phyloP scores from a whole-genome alignment of 2,797 vertebrate genomes.

The Pseudotriccus pelzelni region DNA sequence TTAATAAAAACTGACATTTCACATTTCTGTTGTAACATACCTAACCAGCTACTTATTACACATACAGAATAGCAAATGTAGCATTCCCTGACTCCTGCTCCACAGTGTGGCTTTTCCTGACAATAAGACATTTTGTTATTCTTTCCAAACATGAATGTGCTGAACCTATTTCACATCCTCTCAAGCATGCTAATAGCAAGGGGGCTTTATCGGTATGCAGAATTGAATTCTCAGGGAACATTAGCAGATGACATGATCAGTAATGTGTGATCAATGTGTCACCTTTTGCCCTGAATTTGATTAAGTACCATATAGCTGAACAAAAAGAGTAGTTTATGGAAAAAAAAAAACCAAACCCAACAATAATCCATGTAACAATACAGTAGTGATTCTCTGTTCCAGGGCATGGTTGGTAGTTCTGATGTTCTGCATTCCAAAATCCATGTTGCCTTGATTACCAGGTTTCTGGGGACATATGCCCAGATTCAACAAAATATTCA shows the following conservation, averaged over 20 bases:
- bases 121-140: slow-evolving; percentile 68
- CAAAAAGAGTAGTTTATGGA: slow-evolving; percentile 36
- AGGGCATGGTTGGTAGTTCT: not conserved
- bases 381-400: not conserved
- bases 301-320: slow-evolving; percentile 60
- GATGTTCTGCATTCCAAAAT: not conserved
- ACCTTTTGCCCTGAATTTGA: slow-evolving; percentile 81
- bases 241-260: slow-evolving; percentile 63
- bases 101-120: slow-evolving; percentile 22
- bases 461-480: not conserved
- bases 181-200: slow-evolving; percentile 68
- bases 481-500: not conserved
- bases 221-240: slow-evolving; percentile 72
- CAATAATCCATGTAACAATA: not conserved
- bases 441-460: not conserved
- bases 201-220: slow-evolving; percentile 64
- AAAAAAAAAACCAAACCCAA: not conserved
- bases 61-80: slow-evolving; percentile 24
- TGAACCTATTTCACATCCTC: slow-evolving; percentile 71
- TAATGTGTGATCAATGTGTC: slow-evolving; percentile 80
- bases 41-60: slow-evolving; percentile 46
- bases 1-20: slow-evolving; percentile 71
- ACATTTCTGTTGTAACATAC: slow-evolving; percentile 39
- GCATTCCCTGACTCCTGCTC: slow-evolving; percentile 32
- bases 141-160: slow-evolving; percentile 73